Base-by-base conservation (phyloP, 1,140 invertebrate genomes). In the Hormaphis cornu region DNA sequence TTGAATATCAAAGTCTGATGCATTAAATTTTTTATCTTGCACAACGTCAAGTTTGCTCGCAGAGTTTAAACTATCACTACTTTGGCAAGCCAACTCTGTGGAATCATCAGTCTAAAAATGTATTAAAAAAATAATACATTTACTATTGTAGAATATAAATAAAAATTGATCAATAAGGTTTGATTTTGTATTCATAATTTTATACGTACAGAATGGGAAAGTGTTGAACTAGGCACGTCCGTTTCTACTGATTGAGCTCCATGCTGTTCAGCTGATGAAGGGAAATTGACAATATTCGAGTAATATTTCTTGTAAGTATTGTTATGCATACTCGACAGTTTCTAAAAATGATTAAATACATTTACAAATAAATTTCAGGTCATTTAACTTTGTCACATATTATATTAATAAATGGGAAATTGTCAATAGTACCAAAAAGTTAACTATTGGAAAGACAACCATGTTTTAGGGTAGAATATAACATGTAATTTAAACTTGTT, bases 231-330 rank as follows among this genome's bases (percentile, higher is more conserved):
- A 24, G 28, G 18, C 2, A 35, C 7, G 24, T 66, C 61, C n/a
- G 12, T 18, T 35, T 66, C 61, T 16, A 33, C 5, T 20, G 61
- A 16, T 22, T 46, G 40, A 46, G 26, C 8, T 8, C 30, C 9
- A 48, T 50, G 42, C 35, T 66, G 44, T 8, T 66, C 61, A 16
- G 61, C 22, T 22, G 26, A 66, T 18, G 7, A 46, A 10, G 37
- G 40, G 6, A 44, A 10, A 66, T 48, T 66, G n/a, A 30, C 6
- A 16, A 20, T 26, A 66, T 66, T 66, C 22, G 61, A 46, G 14
- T 26, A 66, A 35, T 33, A 50, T 50, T 50, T 66, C 50, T 66
- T 66, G 18, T 66, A 66, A 5, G 61, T 50, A 50, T 50, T 66
- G 28, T 1, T 66, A 24, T 66, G 61, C 1, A 66, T 66, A 66